Evolutionary conservation across 1,140 invertebrate species (phyloP), one percentile per base, ranked within the genome.

Genomic region (Mercenaria mercenaria): DNA sequence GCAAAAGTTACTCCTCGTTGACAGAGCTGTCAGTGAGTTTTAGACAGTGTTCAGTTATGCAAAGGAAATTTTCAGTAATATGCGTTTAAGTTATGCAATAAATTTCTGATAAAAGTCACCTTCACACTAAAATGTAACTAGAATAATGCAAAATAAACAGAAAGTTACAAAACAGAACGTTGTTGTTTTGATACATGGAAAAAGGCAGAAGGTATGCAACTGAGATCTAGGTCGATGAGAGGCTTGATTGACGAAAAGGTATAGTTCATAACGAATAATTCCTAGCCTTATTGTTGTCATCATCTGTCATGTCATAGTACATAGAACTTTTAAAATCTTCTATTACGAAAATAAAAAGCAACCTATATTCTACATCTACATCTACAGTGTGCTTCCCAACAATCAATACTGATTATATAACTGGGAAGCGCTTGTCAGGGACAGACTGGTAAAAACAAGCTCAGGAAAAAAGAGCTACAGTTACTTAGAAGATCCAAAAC

Each of bases 81-180:
- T 10, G 1, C 1, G 23, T n/a, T 67, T 10, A 29, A 67, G 6
- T 1, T 67, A 67, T 32, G 29, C 29, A 15, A 67, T 67, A 15
- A 20, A 6, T 29, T 29, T 4, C 6, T 34, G 6, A 32, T 13
- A 8, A 67, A 34, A 67, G 23, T 56, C 32, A 67, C 61, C 26
- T 67, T 4, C 32, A 47, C 6, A 47, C 10, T 4, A 13, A 34
- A 34, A 13, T 67, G 6, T 13, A 67, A 67, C 6, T 34, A 32
- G 61, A 6, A 72, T 39, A 29, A 4, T 72, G 26, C 0, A 72
- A 41, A 39, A 72, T 3, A 39, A 23, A 20, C n/a, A 1, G 1
- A 32, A 72, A 72, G 67, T 72, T 72, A 72, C 3, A 72, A 72
- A 72, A 23, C 34, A 72, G 67, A 41, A 72, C 67, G 67, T 39